phyloP scores from a whole-genome alignment of 2,113 vertebrate species.

The Syngnathus typhle region DNA sequence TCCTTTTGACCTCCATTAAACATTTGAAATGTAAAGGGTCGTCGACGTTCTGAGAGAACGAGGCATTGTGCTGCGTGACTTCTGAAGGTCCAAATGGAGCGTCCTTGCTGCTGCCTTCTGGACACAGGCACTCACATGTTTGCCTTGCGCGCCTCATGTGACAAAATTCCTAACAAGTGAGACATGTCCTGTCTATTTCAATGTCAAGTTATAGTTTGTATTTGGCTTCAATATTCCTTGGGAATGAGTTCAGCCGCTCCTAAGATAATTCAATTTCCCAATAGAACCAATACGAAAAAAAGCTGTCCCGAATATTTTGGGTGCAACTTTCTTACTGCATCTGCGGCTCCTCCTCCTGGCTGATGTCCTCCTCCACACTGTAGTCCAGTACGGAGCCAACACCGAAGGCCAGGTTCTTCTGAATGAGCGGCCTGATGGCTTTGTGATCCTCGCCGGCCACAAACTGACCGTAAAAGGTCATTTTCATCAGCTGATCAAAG shows the following conservation, averaged over 20 bases:
- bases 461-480: constrained; percentile 93
- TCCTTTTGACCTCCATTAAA: constrained; percentile 30
- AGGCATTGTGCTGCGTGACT: constrained; percentile 13
- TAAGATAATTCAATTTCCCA: not conserved
- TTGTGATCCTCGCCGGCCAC: constrained; percentile 87
- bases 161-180: constrained; percentile 40
- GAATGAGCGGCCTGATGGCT: constrained; percentile 79
- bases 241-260: not conserved
- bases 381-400: constrained; percentile 88
- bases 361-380: constrained; percentile 83
- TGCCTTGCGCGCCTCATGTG: constrained; percentile 25
- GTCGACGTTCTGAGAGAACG: constrained; percentile 8
- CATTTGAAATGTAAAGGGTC: constrained; percentile 21
- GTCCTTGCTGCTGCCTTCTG: constrained; percentile 1
- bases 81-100: constrained; percentile 12
- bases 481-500: constrained; percentile 84
- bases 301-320: not conserved
- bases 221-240: no score
- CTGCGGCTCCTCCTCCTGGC: constrained; percentile 58
- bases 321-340: constrained; percentile 63
- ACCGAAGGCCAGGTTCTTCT: constrained; percentile 76
- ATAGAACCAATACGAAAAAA: not conserved
- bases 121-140: constrained; percentile 17
- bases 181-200: not conserved
- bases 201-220: no score